Conservation (phyloP, 2,797 vertebrate genomes). For the Ficedula albicollis region DNA sequence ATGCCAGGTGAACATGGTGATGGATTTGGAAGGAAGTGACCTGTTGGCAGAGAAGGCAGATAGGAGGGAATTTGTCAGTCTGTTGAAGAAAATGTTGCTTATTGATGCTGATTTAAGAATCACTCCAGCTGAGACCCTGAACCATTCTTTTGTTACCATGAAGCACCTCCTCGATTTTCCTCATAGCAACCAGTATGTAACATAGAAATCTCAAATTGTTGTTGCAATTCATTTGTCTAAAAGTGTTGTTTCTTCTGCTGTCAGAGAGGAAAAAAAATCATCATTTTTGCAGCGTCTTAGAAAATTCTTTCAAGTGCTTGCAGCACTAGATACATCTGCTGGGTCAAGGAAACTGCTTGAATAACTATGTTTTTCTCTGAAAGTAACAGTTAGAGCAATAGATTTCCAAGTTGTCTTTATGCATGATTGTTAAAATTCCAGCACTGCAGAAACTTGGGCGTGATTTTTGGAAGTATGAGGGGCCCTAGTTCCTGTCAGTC, state of each 20-base stretch:
- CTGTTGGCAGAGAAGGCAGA: conserved; percentile 95
- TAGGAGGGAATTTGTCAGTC: conserved; percentile 92
- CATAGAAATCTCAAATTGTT: neutral
- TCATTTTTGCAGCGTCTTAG: neutral
- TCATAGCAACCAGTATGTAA: conserved; percentile 97
- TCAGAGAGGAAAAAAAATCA: neutral
- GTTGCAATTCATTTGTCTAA: neutral
- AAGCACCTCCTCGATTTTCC: conserved; percentile 98
- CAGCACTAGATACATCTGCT: neutral
- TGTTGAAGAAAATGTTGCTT: conserved; percentile 98
- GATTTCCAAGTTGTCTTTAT: neutral
- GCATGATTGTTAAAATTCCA: neutral
- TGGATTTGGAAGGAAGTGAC: conserved; percentile 98
- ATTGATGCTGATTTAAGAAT: conserved; percentile 96
- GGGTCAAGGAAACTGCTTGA: neutral
- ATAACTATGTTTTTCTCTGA: neutral
- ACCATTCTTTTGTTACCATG: conserved; percentile 97
- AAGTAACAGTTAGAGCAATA: neutral
- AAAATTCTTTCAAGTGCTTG: neutral
- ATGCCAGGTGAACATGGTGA: conserved; percentile 94
- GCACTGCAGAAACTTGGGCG: neutral
- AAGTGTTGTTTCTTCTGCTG: neutral
- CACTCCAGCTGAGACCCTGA: conserved; percentile 89
- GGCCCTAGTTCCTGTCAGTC: neutral
- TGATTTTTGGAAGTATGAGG: neutral